Base-by-base conservation (phyloP, 2,888 invertebrate species). In the Gibbula magus region DNA sequence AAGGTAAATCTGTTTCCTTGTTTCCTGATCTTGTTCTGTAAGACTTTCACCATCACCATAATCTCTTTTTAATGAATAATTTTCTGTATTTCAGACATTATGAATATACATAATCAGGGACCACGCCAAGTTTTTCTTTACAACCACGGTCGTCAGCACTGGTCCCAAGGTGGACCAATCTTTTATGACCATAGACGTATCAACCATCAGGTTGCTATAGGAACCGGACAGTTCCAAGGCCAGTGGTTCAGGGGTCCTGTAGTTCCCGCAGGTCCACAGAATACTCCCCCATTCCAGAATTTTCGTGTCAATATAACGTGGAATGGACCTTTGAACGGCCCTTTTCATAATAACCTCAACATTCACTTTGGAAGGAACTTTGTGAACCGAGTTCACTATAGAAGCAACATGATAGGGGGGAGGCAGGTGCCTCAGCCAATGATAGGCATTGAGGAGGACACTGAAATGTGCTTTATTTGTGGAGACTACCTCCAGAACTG, bases 401-500 rank as follows among this genome's bases (percentile, higher is more conserved):
- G 77, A 18, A 56, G 78, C 22, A 78, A 76, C 70, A 61, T 54
- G 54, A 54, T 76, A 32, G 75, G 76, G n/a, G 80, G 66, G 13
- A 39, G 74, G 51, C 51, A 22, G 70, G 79, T 39, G 61, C 74
- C 52, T 76, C 79, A 51, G 76, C 79, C 53, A 76, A 82, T 25
- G 78, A 70, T 39, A 79, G 85, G 66, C 81, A 80, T 35, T 80
- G 85, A 35, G 78, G 83, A 20, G 79, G 80, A 39, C 78, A 82
- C 20, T 76, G 82, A 53, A 80, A 78, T 83, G 56, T 90, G 90
- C 77, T 90, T 87, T 80, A 87, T 88, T 66, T 90, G 90, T 81
- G 88, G 88, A 5, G 90, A 90, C 77, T 82, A 80, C 22, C 81
- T 90, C 45, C 89, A 89, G 85, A 90, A 90, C 79, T 89, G 87